Base-by-base conservation (phyloP, 2,113 vertebrate species). In the Ploceus nigricollis region DNA sequence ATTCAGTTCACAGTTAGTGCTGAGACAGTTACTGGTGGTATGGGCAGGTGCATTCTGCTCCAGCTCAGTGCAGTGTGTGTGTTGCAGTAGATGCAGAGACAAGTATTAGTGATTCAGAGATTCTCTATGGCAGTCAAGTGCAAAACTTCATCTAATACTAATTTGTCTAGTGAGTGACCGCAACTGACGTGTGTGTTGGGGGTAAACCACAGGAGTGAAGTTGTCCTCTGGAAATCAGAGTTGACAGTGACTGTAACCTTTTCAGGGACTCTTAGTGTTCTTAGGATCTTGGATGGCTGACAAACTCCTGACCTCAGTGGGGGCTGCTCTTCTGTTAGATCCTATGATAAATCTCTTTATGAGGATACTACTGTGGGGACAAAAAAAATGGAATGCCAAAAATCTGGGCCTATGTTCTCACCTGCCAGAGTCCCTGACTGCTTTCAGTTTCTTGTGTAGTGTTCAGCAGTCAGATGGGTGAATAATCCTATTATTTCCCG, bases 401-500 rank as follows among this genome's bases (percentile, higher is more conserved):
- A 78, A 77, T 54, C 51, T 70, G 64, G 71, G 42, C 54, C 31
- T 72, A 1, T 68, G 13, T 93, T 76, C 63, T 93, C 63, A n/a
- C 73, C 12, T 91, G 48, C 68, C 7, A 5, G 75, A 77, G 75
- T 81, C 85, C 81, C 54, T 90, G 56, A 78, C 87, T 96, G 90
- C 85, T 77, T 81, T 89, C 23, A 10, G 54, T 87, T 93, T 92
- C 72, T 71, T 90, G 37, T 81, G 58, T 35, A 39, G 5, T 35
- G 78, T 78, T 44, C 14, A 86, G 91, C 93, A 93, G 92, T 89
- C 53, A 84, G 54, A 57, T 72, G 95, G 96, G 87, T 95, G 96
- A 94, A 91, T 97, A 89, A 97, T 93, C 17, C 66, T 97, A 22
- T 97, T 87, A 69, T 94, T 95, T 97, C 90, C 96, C 96, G 61